phyloP scores from a whole-genome alignment of 2,113 vertebrate genomes.

The Perca schrenkii region DNA sequence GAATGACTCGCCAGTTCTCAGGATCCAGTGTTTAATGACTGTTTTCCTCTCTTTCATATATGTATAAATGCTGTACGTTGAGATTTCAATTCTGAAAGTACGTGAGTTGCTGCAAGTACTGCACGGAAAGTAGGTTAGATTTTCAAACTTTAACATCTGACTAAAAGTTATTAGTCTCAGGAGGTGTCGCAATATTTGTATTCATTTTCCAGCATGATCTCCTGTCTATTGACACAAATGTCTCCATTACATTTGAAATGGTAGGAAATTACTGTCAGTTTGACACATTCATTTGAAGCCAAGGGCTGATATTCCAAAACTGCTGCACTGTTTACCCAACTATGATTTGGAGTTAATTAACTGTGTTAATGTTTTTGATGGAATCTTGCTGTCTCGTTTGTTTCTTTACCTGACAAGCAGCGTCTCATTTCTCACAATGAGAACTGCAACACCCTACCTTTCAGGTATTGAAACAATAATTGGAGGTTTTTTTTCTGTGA shows the following conservation, averaged over 20 bases:
- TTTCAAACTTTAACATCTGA: conserved; percentile 43
- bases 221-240: conserved; percentile 39
- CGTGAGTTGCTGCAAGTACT: not conserved
- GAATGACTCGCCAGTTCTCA: conserved; percentile 67
- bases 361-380: conserved; percentile 72
- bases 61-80: conserved; percentile 53
- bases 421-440: conserved; percentile 33
- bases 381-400: conserved; percentile 64
- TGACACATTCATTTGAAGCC: conserved; percentile 69
- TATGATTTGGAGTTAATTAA: conserved; percentile 74
- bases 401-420: conserved; percentile 58
- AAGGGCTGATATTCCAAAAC: conserved; percentile 55
- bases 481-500: conserved; percentile 30
- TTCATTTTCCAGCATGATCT: conserved; percentile 28
- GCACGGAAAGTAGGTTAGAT: conserved; percentile 13
- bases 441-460: conserved; percentile 3
- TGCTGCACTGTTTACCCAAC: conserved; percentile 60
- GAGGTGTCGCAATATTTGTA: conserved; percentile 10
- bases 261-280: conserved; percentile 67
- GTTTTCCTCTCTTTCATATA: conserved; percentile 48
- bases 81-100: conserved; percentile 13
- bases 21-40: conserved; percentile 48
- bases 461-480: conserved; percentile 19
- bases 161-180: conserved; percentile 9
- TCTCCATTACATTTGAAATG: conserved; percentile 69